Conservation (phyloP, 2,888 invertebrate species). For the Epiblema foenella region DNA sequence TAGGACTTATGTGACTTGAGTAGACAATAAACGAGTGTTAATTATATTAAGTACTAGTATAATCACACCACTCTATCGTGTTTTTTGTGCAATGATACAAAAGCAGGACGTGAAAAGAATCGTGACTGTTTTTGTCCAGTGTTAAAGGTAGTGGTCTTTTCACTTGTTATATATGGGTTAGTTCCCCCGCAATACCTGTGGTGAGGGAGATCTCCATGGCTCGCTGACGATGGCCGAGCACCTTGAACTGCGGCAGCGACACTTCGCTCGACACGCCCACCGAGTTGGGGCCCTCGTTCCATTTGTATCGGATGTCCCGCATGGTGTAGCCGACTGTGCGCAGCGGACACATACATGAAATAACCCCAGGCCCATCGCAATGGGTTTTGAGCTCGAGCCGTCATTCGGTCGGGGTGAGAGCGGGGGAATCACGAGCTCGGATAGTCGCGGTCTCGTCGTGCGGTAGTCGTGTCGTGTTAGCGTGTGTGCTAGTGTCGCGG, state of each 20-base stretch:
- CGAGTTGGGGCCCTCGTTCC: conserved; percentile 97
- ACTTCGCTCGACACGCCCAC: conserved; percentile 98
- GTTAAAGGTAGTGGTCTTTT: conserved; percentile 72
- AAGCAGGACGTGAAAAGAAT: conserved; percentile 83
- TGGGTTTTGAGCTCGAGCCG: conserved; percentile 82
- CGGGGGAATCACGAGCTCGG: conserved; percentile 72
- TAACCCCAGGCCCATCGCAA: conserved; percentile 83
- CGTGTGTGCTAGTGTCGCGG: conserved; percentile 81
- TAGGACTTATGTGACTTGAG: conserved; percentile 22
- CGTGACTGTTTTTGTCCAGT: conserved; percentile 81
- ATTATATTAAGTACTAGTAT: conserved; percentile 48
- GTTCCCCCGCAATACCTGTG: conserved; percentile 90
- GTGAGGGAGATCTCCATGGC: conserved; percentile 98
- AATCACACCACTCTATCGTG: conserved; percentile 77
- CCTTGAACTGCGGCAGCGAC: conserved; percentile 98
- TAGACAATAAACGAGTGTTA: conserved; percentile 37
- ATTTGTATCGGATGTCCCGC: conserved; percentile 98
- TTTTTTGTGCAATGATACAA: conserved; percentile 80
- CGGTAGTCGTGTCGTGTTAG: conserved; percentile 77
- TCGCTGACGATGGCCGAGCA: conserved; percentile 97
- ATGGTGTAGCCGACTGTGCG: conserved; percentile 98
- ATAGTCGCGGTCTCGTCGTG: conserved; percentile 75
- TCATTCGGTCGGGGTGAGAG: conserved; percentile 78
- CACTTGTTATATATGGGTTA: conserved; percentile 53
- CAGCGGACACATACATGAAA: conserved; percentile 82